Evolutionary conservation across 2,797 vertebrate species (phyloP).

Genomic region (Acomys russatus): DNA sequence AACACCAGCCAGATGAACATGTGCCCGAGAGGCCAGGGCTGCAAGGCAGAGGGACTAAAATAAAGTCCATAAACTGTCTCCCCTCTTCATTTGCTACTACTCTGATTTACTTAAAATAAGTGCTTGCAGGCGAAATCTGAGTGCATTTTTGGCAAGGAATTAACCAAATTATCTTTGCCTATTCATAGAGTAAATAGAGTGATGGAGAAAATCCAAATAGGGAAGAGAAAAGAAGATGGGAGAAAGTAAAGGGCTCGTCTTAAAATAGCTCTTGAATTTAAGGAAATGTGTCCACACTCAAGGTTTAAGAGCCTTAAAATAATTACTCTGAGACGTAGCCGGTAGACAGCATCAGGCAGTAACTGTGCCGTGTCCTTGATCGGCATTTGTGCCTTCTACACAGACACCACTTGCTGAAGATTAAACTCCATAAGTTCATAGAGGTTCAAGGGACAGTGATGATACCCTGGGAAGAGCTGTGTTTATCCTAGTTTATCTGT

Average conservation of each 20-base stretch:
- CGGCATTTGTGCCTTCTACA: not conserved
- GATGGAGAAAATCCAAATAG: constrained; percentile 54
- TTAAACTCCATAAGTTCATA: not conserved
- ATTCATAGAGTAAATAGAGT: not conserved
- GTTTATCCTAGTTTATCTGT: not conserved
- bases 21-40: not conserved
- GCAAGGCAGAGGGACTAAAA: not conserved
- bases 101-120: constrained; percentile 57
- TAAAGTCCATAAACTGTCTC: not conserved
- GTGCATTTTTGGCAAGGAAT: constrained; percentile 57
- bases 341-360: not conserved
- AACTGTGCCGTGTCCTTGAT: not conserved
- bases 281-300: not conserved
- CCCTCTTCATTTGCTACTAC: constrained; percentile 41
- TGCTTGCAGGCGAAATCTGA: constrained; percentile 41
- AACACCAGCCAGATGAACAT: not conserved
- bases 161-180: constrained; percentile 46
- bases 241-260: not conserved
- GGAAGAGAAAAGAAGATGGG: constrained; percentile 1
- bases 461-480: constrained; percentile 8
- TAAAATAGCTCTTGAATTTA: constrained; percentile 21
- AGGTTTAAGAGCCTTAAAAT: not conserved
- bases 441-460: not conserved
- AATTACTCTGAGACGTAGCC: not conserved
- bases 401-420: not conserved